Conservation (phyloP, 2,797 vertebrate genomes). For the Pseudotriccus pelzelni region DNA sequence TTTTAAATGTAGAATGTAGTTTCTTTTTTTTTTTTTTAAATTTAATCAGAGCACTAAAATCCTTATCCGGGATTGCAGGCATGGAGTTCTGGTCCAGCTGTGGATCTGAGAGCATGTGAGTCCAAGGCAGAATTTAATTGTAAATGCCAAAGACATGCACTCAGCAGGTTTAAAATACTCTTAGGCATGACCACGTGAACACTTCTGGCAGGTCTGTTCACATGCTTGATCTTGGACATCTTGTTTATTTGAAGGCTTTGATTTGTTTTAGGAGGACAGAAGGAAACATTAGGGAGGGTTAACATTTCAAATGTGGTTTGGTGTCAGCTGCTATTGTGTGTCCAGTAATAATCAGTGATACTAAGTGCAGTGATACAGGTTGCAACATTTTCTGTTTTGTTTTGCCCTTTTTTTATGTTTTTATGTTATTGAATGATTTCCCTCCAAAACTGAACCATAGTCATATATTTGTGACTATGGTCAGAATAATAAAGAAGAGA, state of each 20-base stretch:
- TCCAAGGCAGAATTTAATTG: background rate
- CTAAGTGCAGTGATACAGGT: background rate
- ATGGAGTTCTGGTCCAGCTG: background rate
- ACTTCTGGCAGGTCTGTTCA: background rate
- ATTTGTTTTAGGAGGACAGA: background rate
- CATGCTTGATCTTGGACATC: background rate
- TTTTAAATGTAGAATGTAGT: background rate
- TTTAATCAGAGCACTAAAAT: background rate
- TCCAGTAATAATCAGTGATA: background rate
- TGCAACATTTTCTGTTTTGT: background rate
- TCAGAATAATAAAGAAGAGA: background rate
- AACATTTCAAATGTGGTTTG: background rate
- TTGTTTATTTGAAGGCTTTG: background rate
- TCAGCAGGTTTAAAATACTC: background rate
- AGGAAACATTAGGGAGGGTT: background rate
- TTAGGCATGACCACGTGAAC: rapidly evolving
- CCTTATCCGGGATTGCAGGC: background rate
- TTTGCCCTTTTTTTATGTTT: background rate
- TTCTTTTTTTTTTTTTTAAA: background rate
- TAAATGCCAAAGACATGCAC: background rate
- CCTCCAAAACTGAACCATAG: background rate
- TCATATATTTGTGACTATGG: background rate
- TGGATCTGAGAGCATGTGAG: background rate
- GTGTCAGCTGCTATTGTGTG: background rate
- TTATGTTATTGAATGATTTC: background rate